Base-by-base conservation (phyloP, 2,888 invertebrate genomes). In the Macaria notata region DNA sequence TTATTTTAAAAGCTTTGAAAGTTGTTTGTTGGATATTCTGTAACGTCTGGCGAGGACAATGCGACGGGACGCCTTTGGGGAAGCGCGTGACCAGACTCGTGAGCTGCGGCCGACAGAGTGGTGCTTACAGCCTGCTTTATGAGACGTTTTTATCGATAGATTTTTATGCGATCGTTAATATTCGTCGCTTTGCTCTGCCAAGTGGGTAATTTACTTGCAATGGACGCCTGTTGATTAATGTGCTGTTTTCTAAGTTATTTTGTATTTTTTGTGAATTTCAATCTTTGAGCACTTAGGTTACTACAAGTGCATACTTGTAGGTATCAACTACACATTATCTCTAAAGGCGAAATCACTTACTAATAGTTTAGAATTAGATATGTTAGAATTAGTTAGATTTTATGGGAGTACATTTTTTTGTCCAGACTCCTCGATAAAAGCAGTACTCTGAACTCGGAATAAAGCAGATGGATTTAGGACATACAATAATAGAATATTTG, bases 81-180 rank as follows among this genome's bases (percentile, higher is more conserved):
- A 87, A 86, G 88, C 85, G 86, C 89, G 89, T 90, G 89, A 84
- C 83, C 75, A 66, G 88, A 78, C 73, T 89, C 68, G 71, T 76
- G 84, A 87, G 72, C 72, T 75, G 76, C 61, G 77, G 74, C 72
- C 59, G 52, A 54, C 55, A 69, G 68, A 41, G 69, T 60, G 59
- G 67, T 49, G 52, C 54, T 46, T 47, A 46, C 41, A 36, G 46
- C 46, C 29, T 51, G 46, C 42, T 55, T 56, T 54, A 54, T 6
- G 19, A 62, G 45, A 53, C 52, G 44, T 42, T 62, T 57, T 59
- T 68, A 62, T 69, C 67, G 69, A 70, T 69, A 67, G 29, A 59
- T 60, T 63, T 31, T 54, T 30, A 54, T 49, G 29, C 4, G 9
- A 45, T 45, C 9, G 38, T 46, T 44, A 45, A 43, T 54, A 54